A percentile compares a stretch with the other conserved stretches of the same genome.
These are phyloP conservation scores for Chromis chromis DNA, from an alignment of 2,797 vertebrate species.

Conservation along the genomic window DNA sequence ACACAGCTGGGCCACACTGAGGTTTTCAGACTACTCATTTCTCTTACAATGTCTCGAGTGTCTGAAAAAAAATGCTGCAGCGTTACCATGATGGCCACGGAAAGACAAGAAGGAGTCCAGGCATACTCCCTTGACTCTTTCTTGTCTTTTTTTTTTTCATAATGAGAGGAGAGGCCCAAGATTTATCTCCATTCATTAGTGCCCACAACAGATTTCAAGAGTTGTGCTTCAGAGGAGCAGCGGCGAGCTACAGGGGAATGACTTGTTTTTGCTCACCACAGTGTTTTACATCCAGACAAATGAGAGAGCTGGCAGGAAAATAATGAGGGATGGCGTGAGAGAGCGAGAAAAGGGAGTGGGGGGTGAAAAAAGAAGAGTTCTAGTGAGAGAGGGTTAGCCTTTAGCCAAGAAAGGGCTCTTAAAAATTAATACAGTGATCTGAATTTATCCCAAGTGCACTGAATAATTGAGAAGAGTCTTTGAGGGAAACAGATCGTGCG, in stretches of 20 bases:
- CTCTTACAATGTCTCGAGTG: conserved; percentile 48
- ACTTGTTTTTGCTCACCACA: conserved; percentile 68
- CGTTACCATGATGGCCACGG: conserved; percentile 29
- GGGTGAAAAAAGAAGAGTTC: conserved; percentile 33
- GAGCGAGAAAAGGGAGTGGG: conserved; percentile 21
- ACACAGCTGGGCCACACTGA: conserved; percentile 30
- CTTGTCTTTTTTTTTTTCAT: conserved; percentile 13
- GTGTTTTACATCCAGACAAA: conserved; percentile 76
- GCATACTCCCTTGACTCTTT: conserved; percentile 11
- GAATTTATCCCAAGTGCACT: conserved; percentile 79
- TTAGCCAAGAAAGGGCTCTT: conserved; percentile 77
- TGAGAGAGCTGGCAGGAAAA: conserved; percentile 73
- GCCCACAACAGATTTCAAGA: conserved; percentile 61
- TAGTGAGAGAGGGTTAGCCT: conserved; percentile 64
- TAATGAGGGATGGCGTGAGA: conserved; percentile 69
- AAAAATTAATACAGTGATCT: conserved; percentile 83
- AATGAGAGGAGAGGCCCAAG: conserved; percentile 45
- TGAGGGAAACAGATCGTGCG: conserved; percentile 69
- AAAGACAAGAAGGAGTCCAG: conserved; percentile 32
- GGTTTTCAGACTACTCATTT: conserved; percentile 45
- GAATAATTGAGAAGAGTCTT: conserved; percentile 81
- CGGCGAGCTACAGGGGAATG: conserved; percentile 37
- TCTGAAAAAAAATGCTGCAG: conserved; percentile 23
- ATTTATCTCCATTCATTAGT: conserved; percentile 69
- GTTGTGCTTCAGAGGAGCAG: conserved; percentile 52